Conservation (phyloP, 2,888 invertebrate species). For the Drosophila peninsularis region DNA sequence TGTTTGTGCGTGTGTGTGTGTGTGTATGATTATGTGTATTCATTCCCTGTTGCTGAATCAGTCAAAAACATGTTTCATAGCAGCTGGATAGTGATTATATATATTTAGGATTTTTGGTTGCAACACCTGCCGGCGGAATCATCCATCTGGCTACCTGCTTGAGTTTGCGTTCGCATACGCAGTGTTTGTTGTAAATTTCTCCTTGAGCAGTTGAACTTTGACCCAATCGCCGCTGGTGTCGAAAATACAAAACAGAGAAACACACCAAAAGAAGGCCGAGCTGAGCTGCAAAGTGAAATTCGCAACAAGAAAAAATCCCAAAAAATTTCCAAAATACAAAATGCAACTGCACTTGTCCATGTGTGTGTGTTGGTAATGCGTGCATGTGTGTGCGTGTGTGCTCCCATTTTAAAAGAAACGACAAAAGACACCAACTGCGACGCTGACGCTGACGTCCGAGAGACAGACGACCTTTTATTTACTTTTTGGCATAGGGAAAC, state of each 20-base stretch:
- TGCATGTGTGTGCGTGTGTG: constrained; percentile 36
- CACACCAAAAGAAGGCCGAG: constrained; percentile 18
- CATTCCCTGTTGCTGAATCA: constrained; percentile 22
- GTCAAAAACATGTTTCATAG: constrained; percentile 51
- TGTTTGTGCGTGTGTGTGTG: background rate
- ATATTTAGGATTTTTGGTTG: constrained; percentile 38
- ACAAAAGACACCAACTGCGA: constrained; percentile 33
- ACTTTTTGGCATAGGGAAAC: constrained; percentile 52
- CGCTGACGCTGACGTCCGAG: constrained; percentile 18
- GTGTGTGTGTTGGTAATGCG: constrained; percentile 5
- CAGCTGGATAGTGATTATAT: constrained; percentile 39
- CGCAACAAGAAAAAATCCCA: constrained; percentile 17
- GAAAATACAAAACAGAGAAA: constrained; percentile 15
- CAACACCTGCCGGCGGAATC: constrained; percentile 56
- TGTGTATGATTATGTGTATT: constrained; percentile 15
- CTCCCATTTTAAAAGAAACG: constrained; percentile 55
- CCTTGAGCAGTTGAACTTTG: constrained; percentile 39
- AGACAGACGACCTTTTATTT: constrained; percentile 58
- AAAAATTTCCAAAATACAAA: constrained; percentile 51
- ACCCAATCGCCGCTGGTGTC: constrained; percentile 40
- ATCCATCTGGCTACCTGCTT: constrained; percentile 40
- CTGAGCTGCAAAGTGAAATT: constrained; percentile 43
- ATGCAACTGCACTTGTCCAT: constrained; percentile 47
- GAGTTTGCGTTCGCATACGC: background rate
- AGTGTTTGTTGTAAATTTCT: constrained; percentile 22